Evolutionary conservation across 2,797 vertebrate genomes (phyloP).

Genomic region (Salmo trutta): DNA sequence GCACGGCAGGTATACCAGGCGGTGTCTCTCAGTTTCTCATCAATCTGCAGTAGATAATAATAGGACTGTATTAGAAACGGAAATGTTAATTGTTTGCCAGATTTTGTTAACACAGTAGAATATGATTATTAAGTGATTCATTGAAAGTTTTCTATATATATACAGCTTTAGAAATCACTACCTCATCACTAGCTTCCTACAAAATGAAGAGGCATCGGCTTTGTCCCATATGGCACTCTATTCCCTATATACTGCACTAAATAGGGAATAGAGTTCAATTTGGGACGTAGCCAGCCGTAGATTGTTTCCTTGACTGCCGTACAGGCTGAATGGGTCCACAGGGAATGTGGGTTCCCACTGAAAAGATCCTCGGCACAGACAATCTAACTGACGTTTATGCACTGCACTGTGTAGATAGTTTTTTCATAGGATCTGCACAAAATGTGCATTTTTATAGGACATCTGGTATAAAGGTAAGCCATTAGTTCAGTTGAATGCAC

Average conservation of each 20-base stretch:
- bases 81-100: background rate
- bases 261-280: background rate
- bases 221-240: background rate
- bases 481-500: conserved; percentile 52
- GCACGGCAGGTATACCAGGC: background rate
- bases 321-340: conserved; percentile 30
- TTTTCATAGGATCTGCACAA: conserved; percentile 53
- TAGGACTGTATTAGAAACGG: background rate
- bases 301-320: conserved; percentile 50
- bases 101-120: background rate
- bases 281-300: background rate
- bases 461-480: conserved; percentile 57
- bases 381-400: conserved; percentile 50
- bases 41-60: background rate
- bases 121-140: background rate
- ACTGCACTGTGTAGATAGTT: conserved; percentile 49
- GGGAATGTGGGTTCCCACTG: conserved; percentile 55
- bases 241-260: background rate
- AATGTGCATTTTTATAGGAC: conserved; percentile 78
- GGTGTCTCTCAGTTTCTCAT: background rate
- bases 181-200: too few relatives aligned
- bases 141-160: background rate
- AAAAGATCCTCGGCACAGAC: conserved; percentile 46
- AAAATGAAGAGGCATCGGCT: too few relatives aligned
- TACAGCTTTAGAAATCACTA: background rate